Evolutionary conservation across 2,113 vertebrate species (phyloP), one percentile per base, ranked within the genome.

Genomic region (Cinclus mexicanus): DNA sequence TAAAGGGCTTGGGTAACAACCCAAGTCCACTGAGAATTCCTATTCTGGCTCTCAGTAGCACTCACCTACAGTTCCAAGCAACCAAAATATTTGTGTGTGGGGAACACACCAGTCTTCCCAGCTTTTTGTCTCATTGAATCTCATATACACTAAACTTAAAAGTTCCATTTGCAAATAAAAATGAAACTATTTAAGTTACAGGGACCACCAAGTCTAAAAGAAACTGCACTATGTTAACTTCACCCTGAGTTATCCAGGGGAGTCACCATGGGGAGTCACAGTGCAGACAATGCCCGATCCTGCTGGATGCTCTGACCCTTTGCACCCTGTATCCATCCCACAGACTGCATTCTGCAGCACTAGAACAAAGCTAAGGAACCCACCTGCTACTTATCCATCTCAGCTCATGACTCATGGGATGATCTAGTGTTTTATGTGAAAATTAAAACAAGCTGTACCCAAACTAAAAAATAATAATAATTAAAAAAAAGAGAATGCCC

Each of bases 281-380:
- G 69, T 5, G 74, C 28, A 42, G 41, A 4, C 8, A 70, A 57
- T 11, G 52, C 46, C 24, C 39, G 53, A 13, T 47, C 35, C 53
- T 42, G 17, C 0, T 6, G 12, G 53, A 53, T 0, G 2, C 42
- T 50, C 37, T 3, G 1, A 37, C 35, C 35, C 21, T 7, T 22
- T 24, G 11, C 49, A 26, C 21, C 5, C 55, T 21, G 31, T 4
- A 16, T 4, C 60, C 78, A 42, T 2, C 69, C 47, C 69, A 33
- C 11, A n/a, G 14, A 35, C 6, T 46, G n/a, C 26, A 11, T 7
- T 5, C 1, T 8, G 26, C 60, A 29, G 8, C 2, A 6, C 44
- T 9, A 33, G 14, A 15, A 14, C 72, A 21, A 49, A 60, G 39
- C 82, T 60, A 5, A 31, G 33, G 41, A 76, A 20, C 7, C 59